Conservation (phyloP, 2,113 vertebrate species). For the Neotoma lepida region DNA sequence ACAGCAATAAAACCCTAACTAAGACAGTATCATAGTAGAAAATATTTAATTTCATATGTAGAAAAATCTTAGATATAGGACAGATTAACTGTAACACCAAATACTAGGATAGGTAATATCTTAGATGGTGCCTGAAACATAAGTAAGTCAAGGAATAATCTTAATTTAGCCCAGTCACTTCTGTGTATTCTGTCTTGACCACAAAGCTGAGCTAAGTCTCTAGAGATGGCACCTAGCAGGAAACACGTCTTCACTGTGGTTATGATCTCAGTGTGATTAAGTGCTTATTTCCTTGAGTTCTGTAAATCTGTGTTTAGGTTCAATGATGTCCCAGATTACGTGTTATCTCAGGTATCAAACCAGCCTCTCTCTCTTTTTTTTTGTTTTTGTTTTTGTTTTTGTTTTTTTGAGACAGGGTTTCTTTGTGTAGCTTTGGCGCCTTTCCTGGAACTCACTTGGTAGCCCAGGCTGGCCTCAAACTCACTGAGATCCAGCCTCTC, state of each 20-base stretch:
- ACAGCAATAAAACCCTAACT: neutral
- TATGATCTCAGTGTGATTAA: constrained; percentile 63
- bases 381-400: too few relatives aligned
- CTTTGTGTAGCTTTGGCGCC: too few relatives aligned
- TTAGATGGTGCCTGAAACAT: constrained; percentile 34
- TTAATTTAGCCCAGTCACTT: neutral
- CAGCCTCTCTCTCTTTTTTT: constrained; percentile 27
- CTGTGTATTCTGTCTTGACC: constrained; percentile 36
- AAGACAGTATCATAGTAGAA: neutral
- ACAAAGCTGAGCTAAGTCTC: constrained; percentile 58
- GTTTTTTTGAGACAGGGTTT: too few relatives aligned
- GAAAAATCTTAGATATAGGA: constrained; percentile 29
- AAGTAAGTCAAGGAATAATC: constrained; percentile 52
- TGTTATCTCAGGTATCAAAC: constrained; percentile 57
- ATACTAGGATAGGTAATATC: constrained; percentile 15
- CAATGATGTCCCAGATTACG: constrained; percentile 56
- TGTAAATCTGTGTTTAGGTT: constrained; percentile 65
- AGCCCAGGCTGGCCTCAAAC: too few relatives aligned
- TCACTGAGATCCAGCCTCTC: constrained; percentile 26
- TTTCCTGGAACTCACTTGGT: too few relatives aligned
- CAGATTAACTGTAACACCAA: constrained; percentile 30
- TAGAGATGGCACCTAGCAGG: constrained; percentile 56
- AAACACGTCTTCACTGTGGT: constrained; percentile 60
- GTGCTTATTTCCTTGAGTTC: constrained; percentile 67
- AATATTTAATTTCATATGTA: constrained; percentile 30